Evolutionary conservation across 2,888 invertebrate species (phyloP).

Genomic region (Caenorhabditis imperialis): DNA sequence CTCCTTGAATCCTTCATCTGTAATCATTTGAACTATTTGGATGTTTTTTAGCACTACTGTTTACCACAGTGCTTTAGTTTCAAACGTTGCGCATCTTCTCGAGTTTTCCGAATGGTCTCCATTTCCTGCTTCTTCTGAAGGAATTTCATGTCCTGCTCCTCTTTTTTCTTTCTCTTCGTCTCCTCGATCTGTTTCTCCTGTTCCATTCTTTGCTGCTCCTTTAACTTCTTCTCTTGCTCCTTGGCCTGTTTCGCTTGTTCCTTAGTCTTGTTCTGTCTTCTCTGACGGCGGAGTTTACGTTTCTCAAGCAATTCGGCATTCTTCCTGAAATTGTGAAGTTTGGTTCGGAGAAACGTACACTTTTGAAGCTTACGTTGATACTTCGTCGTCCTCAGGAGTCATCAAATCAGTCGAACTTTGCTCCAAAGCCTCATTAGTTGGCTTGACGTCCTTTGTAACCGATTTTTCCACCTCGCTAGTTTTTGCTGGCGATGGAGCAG

Average conservation of each 20-base stretch:
- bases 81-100: background rate
- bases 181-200: background rate
- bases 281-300: constrained; percentile 1
- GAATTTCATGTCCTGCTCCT: background rate
- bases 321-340: background rate
- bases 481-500: background rate
- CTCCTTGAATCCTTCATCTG: no score
- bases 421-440: no score
- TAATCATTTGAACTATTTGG: no score
- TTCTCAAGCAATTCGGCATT: background rate
- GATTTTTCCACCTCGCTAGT: no score
- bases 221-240: constrained; percentile 10
- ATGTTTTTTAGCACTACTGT: no score
- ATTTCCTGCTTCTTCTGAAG: background rate
- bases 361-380: no score
- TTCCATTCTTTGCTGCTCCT: constrained; percentile 1
- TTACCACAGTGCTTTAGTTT: background rate
- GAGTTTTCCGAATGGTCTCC: background rate
- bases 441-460: no score
- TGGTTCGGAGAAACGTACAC: no score
- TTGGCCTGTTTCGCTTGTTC: background rate
- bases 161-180: constrained; percentile 7
- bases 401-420: no score
- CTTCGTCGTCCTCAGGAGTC: no score
- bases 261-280: constrained; percentile 8